Base-by-base conservation (phyloP, 2,888 invertebrate genomes). In the Cerceris ruficornis region DNA sequence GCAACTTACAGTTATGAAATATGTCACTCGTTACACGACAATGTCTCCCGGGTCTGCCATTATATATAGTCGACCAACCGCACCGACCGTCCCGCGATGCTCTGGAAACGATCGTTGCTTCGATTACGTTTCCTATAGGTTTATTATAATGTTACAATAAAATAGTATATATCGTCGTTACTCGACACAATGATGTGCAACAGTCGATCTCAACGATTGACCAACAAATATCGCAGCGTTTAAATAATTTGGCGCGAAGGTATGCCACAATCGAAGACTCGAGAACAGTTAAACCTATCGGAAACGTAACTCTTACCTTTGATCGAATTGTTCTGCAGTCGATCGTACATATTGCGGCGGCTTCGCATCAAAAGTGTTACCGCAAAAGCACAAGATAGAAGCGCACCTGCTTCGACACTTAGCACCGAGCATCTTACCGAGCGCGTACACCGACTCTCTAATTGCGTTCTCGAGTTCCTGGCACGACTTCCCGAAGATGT, bases 401-500 rank as follows among this genome's bases (percentile, higher is more conserved):
- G 78, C 81, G 82, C 89, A 89, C 89, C 89, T 89, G 89, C 88
- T 81, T 82, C 79, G 79, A 77, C 80, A 82, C 82, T 88, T 87
- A 86, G 80, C 87, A 85, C 81, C 77, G 72, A 75, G 74, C 77
- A 69, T 77, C 72, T 77, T 86, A 81, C 81, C 74, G 84, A 82
- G 77, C 77, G 69, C 78, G 71, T 76, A 81, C 81, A 79, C 77
- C 81, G 79, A 84, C 85, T 81, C 86, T 87, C 88, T 89, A 89
- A 88, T 89, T 88, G 88, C 85, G 81, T 85, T 86, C 85, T 83
- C 83, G 84, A 76, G 85, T 85, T 85, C 83, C 85, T 64, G 79
- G 79, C 83, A 82, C 81, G 78, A 84, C 85, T 84, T 79, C 78
- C 68, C 81, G 71, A 77, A 79, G 79, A 77, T 77, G 81, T 78